These are phyloP conservation scores for Epizoanthus fatuus DNA, from an alignment of 92 coral and sea anemone species.

Conservation along the genomic window DNA sequence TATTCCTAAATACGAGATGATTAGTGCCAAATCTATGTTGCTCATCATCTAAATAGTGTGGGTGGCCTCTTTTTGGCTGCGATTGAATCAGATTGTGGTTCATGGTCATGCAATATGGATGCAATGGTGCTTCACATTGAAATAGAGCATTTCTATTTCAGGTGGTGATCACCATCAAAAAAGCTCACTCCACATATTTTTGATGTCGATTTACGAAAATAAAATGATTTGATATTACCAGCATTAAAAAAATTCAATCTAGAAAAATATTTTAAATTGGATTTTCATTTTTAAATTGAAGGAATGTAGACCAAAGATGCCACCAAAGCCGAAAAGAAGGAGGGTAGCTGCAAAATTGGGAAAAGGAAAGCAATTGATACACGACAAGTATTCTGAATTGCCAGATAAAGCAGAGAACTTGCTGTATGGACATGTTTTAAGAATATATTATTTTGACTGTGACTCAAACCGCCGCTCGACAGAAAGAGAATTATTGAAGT, in stretches of 20 bases:
- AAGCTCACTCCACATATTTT: not conserved
- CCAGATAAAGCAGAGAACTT: conserved; percentile 1
- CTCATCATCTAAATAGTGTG: not conserved
- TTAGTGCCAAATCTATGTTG: not conserved
- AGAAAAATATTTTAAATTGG: not conserved
- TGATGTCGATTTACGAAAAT: not conserved
- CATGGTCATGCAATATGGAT: not conserved
- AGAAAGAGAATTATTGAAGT: not conserved
- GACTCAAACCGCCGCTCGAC: not conserved
- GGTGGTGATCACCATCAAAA: not conserved
- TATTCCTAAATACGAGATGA: not conserved
- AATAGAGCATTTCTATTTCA: not conserved
- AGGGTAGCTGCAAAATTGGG: not conserved
- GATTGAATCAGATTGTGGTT: conserved; percentile 2
- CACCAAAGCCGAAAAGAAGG: not conserved
- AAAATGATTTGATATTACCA: not conserved
- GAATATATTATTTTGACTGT: not conserved
- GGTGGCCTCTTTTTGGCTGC: not conserved
- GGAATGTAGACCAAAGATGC: not conserved
- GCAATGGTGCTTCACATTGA: not conserved
- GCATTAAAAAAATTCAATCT: not conserved
- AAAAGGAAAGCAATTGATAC: not conserved
- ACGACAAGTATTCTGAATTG: not conserved
- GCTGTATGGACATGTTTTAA: not conserved
- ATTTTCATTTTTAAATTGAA: not conserved